These are phyloP conservation scores for Apogon hyalosoma DNA, from an alignment of 2,797 vertebrate genomes.

Conservation along the genomic window DNA sequence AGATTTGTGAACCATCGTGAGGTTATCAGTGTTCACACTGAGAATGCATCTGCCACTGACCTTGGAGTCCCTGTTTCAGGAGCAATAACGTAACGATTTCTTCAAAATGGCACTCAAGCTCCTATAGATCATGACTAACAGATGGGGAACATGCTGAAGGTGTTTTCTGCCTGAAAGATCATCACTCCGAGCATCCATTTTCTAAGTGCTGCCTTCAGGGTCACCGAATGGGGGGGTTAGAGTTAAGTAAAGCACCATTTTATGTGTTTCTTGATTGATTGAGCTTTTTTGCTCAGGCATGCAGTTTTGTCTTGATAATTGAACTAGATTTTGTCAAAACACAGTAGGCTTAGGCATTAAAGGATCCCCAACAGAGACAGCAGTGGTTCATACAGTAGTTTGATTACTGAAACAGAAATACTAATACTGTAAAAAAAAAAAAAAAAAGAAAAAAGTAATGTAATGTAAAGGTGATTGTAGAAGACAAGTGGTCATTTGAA, in stretches of 20 bases:
- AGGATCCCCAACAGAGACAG: background rate
- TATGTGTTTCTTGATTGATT: too few relatives aligned
- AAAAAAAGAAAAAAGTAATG: too few relatives aligned
- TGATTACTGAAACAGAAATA: too few relatives aligned
- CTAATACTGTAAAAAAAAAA: background rate
- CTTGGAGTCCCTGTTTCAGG: background rate
- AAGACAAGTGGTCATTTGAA: too few relatives aligned
- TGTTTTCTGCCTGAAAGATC: slow-evolving; percentile 7
- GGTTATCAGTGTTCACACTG: background rate
- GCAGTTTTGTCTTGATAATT: background rate
- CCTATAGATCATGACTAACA: slow-evolving; percentile 5
- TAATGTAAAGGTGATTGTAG: too few relatives aligned
- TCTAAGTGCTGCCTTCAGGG: background rate
- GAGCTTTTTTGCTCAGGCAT: background rate
- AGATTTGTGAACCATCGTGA: background rate
- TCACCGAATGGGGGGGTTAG: background rate
- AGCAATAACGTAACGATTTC: background rate
- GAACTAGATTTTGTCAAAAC: background rate
- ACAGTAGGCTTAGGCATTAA: background rate
- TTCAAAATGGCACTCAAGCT: background rate
- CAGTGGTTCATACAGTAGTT: too few relatives aligned
- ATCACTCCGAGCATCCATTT: slow-evolving; percentile 1
- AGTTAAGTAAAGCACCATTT: background rate
- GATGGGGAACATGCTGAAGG: slow-evolving; percentile 2
- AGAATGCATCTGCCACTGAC: background rate